phyloP scores from a whole-genome alignment of 2,888 invertebrate genomes.

The Dilophus febrilis region DNA sequence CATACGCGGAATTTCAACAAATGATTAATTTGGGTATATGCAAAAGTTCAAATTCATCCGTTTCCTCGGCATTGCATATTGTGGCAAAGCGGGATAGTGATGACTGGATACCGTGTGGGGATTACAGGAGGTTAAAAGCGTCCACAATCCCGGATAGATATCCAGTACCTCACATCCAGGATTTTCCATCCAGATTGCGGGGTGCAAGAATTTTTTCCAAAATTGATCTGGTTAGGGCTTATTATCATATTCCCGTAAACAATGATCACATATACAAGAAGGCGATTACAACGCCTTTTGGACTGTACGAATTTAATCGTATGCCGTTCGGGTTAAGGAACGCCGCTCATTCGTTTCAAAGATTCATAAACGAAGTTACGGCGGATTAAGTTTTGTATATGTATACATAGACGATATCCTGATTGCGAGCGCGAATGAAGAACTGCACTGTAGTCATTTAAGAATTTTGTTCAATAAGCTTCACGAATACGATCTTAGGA shows the following conservation, averaged over 20 bases:
- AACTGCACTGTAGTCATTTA: conserved; percentile 11
- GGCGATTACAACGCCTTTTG: too few relatives aligned
- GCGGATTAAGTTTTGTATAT: conserved; percentile 11
- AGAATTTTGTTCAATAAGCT: conserved; percentile 10
- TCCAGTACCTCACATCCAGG: too few relatives aligned
- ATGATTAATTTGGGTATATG: too few relatives aligned
- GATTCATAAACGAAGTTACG: conserved; percentile 16
- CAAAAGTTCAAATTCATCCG: conserved; percentile 1
- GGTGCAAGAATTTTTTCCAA: too few relatives aligned
- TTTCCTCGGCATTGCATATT: conserved; percentile 7
- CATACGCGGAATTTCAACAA: not conserved
- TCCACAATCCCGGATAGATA: too few relatives aligned
- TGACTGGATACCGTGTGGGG: too few relatives aligned
- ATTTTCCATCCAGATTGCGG: too few relatives aligned
- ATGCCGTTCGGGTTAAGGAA: conserved; percentile 11
- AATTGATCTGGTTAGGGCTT: too few relatives aligned
- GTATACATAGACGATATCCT: conserved; percentile 16
- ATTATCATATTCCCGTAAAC: too few relatives aligned
- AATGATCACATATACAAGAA: too few relatives aligned
- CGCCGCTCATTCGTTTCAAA: conserved; percentile 19
- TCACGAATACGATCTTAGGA: conserved; percentile 10
- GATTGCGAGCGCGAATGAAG: conserved; percentile 10
- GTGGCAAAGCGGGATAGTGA: too few relatives aligned
- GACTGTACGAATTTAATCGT: conserved; percentile 11
- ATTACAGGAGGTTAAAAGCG: too few relatives aligned